Percentiles rank a stretch among this genome's conserved stretches.
phyloP scores from a whole-genome alignment of 2,797 vertebrate species.

The Hemibagrus guttatus region DNA sequence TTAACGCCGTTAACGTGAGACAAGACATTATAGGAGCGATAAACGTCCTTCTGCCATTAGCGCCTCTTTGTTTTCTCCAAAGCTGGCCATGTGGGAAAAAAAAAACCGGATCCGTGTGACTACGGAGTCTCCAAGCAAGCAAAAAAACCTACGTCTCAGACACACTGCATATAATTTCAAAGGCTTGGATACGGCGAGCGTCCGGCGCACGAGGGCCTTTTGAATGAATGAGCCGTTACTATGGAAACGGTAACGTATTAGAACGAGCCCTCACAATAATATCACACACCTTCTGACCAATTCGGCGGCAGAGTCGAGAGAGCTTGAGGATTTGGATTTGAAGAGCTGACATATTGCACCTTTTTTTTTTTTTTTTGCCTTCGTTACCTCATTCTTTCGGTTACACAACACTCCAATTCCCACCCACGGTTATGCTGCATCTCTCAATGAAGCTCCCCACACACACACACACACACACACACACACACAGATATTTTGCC shows the following conservation, averaged over 20 bases:
- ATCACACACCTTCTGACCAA: not conserved
- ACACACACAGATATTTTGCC: not conserved
- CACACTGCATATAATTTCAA: too few relatives aligned
- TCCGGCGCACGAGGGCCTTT: not conserved
- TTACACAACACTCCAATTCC: slow-evolving; percentile 72
- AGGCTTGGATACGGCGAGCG: not conserved
- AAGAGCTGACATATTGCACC: not conserved
- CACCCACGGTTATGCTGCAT: slow-evolving; percentile 50
- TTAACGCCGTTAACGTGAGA: not conserved
- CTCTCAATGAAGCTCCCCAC: slow-evolving; percentile 48
- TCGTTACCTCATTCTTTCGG: slow-evolving; percentile 67
- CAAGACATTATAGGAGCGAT: not conserved
- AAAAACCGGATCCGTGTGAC: not conserved
- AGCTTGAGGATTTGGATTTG: not conserved
- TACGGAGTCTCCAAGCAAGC: not conserved
- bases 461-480: not conserved
- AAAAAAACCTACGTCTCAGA: not conserved
- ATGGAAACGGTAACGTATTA: not conserved
- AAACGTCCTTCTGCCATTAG: not conserved
- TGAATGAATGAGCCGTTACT: not conserved
- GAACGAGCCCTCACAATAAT: not conserved
- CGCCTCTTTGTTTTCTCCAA: not conserved
- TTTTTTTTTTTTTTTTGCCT: not conserved
- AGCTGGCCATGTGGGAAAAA: too few relatives aligned
- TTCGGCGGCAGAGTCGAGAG: not conserved